Base-by-base conservation (phyloP, 1,140 invertebrate genomes). In the Lordiphosa stackelbergi region DNA sequence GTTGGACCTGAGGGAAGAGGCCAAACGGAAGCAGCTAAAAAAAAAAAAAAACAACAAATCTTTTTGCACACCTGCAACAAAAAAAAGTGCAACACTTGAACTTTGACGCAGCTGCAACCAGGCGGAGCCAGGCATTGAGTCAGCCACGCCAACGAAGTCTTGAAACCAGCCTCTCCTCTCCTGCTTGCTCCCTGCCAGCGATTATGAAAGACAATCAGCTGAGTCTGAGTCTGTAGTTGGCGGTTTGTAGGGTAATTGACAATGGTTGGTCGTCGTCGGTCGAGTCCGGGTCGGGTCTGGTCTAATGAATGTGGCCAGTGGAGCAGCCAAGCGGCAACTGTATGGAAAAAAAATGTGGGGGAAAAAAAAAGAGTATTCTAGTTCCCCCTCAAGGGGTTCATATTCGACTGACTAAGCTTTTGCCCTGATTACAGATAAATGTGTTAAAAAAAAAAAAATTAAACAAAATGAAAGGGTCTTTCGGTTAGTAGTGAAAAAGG, bases 151-250 rank as follows among this genome's bases (percentile, higher is more conserved):
- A 37, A 28, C 36, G 24, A 12, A 31, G 28, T 31, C 28, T 31
- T 31, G 28, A 31, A 31, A 31, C 28, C 28, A 31, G 28, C 28
- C 28, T 8, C 28, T 31, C 28, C 28, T 31, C 28, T 31, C 28
- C 13, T 49, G 11, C 43, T 46, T 45, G 42, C 42, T 11, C 19
- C 11, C 34, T 35, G 36, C 41, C 53, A 55, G 61, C 60, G 63
- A 83, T 81, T 81, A 83, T 81, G 75, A 83, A 81, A 83, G 77
- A 81, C 77, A 79, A 79, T 81, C 75, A 75, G 77, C 77, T 81
- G 75, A 60, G 58, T 46, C 37, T 40, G 69, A 28, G 57, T 48
- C 43, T 47, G 65, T 55, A 36, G 56, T 53, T 74, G 69, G 75
- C 71, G 77, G 77, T 81, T 81, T 81, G 62, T 81, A 81, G 77